Base-by-base conservation (phyloP, 2,888 invertebrate species). In the Halictus quadricinctus region DNA sequence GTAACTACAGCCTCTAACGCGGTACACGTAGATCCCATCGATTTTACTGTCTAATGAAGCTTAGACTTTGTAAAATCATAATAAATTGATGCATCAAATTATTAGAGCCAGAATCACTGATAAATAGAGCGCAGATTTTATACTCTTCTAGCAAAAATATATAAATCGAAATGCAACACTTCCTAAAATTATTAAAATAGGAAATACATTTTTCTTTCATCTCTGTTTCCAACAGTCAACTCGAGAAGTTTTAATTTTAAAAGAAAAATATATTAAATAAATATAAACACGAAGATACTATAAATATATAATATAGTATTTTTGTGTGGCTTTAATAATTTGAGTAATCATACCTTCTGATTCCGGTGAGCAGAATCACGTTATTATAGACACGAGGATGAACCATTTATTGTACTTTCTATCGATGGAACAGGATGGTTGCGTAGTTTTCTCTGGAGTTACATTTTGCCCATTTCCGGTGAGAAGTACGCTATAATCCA, bases 381-480 rank as follows among this genome's bases (percentile, higher is more conserved):
- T 29, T 29, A 15, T 64, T 29, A 64, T 29, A 29, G 6, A 64
- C 64, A 64, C 64, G 60, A 64, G 54, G 54, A 54, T 8, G 21
- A 54, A 66, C 66, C 66, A 66, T 36, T 66, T 21, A 66, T 54
- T 54, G 50, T 54, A 54, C 66, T 36, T 66, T 29, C 66, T 36
- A 36, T 36, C 66, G 36, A 10, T 36, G 29, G 15, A 66, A 36
- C 66, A 66, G 29, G 4, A 66, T 54, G 54, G 18, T 54, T 54
- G 3, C 8, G 21, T 21, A 54, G 21, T 54, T 29, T 29, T 29
- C 36, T 21, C 66, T 29, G 10, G 36, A 36, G 18, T 36, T 29
- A 66, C 66, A 29, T 29, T 66, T 66, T 66, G 66, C 66, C 66
- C 36, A 66, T 66, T 15, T 66, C 66, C 29, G 66, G 36, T 66